phyloP scores from a whole-genome alignment of 2,113 vertebrate species.

The Alexandromys fortis region DNA sequence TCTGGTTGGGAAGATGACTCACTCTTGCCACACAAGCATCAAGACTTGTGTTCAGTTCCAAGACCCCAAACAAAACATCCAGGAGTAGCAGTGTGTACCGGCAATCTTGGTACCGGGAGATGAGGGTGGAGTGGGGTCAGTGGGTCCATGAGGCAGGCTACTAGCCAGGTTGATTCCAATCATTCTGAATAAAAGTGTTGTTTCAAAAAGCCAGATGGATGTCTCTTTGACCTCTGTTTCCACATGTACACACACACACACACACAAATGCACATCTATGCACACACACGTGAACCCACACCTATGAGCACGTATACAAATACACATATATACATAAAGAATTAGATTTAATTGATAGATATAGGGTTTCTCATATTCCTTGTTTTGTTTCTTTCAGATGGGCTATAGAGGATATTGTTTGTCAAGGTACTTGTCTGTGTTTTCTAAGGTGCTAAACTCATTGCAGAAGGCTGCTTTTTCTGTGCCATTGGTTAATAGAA shows the following conservation, averaged over 20 bases:
- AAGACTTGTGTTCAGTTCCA: neutral
- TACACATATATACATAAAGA: neutral
- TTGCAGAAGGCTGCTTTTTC: neutral
- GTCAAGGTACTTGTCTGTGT: neutral
- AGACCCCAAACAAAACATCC: neutral
- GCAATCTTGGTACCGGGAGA: neutral
- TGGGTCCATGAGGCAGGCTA: neutral
- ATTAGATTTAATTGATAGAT: neutral
- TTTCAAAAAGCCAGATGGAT: neutral
- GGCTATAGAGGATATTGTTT: neutral
- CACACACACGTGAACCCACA: neutral
- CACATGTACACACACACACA: too few relatives aligned
- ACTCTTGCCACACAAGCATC: neutral
- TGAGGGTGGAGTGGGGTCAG: too few relatives aligned
- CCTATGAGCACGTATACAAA: neutral
- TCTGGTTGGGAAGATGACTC: neutral
- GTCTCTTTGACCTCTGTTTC: neutral
- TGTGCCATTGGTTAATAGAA: neutral
- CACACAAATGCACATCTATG: neutral
- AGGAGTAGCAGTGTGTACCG: neutral
- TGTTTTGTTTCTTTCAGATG: conserved; percentile 50
- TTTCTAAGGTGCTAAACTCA: neutral
- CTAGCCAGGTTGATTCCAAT: neutral
- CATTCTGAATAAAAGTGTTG: too few relatives aligned
- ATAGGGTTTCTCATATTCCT: neutral